These are phyloP conservation scores for Smittia aterrima DNA, from an alignment of 2,888 invertebrate species.

Conservation along the genomic window DNA sequence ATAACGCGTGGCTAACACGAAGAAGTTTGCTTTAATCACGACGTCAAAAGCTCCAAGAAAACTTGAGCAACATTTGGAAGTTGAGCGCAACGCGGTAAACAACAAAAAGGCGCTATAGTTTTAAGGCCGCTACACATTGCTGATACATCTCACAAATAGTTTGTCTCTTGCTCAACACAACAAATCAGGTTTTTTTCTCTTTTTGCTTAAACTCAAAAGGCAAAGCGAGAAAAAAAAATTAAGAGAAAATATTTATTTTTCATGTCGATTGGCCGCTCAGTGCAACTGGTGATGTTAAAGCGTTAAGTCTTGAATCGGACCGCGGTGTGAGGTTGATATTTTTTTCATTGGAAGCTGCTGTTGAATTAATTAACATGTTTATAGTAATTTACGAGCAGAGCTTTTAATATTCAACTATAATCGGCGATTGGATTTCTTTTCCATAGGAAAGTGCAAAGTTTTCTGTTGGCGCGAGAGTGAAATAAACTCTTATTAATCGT, in stretches of 20 bases:
- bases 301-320: constrained; percentile 12
- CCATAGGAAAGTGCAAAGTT: too few relatives aligned
- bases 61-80: not conserved
- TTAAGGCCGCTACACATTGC: not conserved
- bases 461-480: too few relatives aligned
- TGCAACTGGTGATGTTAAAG: constrained; percentile 40
- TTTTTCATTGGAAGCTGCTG: constrained; percentile 27
- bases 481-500: too few relatives aligned
- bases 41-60: too few relatives aligned
- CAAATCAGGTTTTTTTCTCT: not conserved
- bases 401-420: not conserved
- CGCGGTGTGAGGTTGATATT: not conserved
- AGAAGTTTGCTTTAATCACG: too few relatives aligned
- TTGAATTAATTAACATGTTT: constrained; percentile 39
- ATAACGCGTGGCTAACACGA: too few relatives aligned
- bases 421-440: too few relatives aligned
- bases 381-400: constrained; percentile 18
- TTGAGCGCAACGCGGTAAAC: not conserved
- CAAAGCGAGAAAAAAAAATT: not conserved
- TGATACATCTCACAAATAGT: not conserved
- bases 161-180: not conserved
- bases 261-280: constrained; percentile 17
- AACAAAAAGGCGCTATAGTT: not conserved
- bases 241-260: constrained; percentile 7
- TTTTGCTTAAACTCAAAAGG: not conserved